Conservation (phyloP, 2,888 invertebrate species). For the Metellina segmentata region DNA sequence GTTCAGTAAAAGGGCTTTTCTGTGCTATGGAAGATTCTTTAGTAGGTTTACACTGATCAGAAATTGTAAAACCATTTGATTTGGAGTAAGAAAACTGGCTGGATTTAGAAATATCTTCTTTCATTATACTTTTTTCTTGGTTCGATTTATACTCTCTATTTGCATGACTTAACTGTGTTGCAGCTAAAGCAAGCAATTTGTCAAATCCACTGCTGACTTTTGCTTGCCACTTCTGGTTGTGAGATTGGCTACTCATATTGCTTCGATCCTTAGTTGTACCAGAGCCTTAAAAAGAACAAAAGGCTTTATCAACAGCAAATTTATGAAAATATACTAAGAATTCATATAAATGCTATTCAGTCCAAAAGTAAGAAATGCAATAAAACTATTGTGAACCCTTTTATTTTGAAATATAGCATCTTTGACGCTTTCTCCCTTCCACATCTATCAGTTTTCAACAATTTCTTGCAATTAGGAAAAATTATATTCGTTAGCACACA, state of each 20-base stretch:
- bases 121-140: slow-evolving; percentile 60
- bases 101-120: slow-evolving; percentile 47
- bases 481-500: no score
- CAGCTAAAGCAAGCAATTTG: slow-evolving; percentile 94
- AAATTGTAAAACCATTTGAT: slow-evolving; percentile 32
- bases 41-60: slow-evolving; percentile 45
- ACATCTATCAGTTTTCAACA: no score
- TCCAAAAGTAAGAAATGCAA: not conserved
- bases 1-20: slow-evolving; percentile 60
- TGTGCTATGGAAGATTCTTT: slow-evolving; percentile 51
- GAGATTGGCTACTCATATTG: slow-evolving; percentile 50
- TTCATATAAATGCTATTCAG: not conserved
- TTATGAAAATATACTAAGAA: not conserved
- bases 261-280: slow-evolving; percentile 60
- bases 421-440: no score
- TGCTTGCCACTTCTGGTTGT: slow-evolving; percentile 87
- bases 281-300: slow-evolving; percentile 48
- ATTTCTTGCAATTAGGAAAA: no score
- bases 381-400: not conserved
- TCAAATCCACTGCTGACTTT: slow-evolving; percentile 96
- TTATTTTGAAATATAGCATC: no score
- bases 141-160: slow-evolving; percentile 65
- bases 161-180: slow-evolving; percentile 89
- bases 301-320: not conserved
- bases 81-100: slow-evolving; percentile 60